Percentiles rank a stretch among this genome's conserved stretches.
Conservation (phyloP, 1,140 invertebrate species). For the Holotrichia oblita region DNA sequence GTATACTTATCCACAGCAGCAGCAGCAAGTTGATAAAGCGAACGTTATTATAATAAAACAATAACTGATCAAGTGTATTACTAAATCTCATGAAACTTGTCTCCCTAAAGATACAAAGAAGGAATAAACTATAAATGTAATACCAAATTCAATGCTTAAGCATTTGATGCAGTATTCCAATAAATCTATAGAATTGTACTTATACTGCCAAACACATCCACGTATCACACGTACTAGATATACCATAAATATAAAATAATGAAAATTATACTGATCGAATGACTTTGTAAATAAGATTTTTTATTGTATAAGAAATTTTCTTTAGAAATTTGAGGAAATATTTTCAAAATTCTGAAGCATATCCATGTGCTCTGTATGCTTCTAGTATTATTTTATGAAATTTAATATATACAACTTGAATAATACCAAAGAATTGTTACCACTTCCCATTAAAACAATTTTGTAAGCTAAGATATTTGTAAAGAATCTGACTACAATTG, state of each 20-base stretch:
- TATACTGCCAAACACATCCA: slow-evolving; percentile 15
- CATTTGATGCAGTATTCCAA: background rate
- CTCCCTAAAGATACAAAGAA: background rate
- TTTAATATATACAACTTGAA: background rate
- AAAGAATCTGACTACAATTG: background rate
- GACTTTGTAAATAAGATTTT: slow-evolving; percentile 20
- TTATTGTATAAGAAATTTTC: background rate
- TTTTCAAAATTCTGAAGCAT: background rate
- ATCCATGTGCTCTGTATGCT: background rate
- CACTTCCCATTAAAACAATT: background rate
- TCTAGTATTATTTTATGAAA: background rate
- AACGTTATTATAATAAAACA: slow-evolving; percentile 1
- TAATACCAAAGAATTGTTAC: slow-evolving; percentile 30
- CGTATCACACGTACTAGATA: background rate
- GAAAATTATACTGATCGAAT: background rate
- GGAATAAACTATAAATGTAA: background rate
- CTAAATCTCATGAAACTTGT: background rate
- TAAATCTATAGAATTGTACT: background rate
- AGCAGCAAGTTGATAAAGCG: slow-evolving; percentile 25
- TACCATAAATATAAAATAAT: background rate
- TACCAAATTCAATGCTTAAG: background rate
- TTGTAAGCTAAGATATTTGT: background rate
- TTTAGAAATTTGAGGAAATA: background rate
- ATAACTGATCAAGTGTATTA: slow-evolving; percentile 1
- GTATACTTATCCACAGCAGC: background rate